Evolutionary conservation across 92 coral and sea anemone genomes (phyloP), one percentile per base, ranked within the genome.

Genomic region (Porites divaricata): DNA sequence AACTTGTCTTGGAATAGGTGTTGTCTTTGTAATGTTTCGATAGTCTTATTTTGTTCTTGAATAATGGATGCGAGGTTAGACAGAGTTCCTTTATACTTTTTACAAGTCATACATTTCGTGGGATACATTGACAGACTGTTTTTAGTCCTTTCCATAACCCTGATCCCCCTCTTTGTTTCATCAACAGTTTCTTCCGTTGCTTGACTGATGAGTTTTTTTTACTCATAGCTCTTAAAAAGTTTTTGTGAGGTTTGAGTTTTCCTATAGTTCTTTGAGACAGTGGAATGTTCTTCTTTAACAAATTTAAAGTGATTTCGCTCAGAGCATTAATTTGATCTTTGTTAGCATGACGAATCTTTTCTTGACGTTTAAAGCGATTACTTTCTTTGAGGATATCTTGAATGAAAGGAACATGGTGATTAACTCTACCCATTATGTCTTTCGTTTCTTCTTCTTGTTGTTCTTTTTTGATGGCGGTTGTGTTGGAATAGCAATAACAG

Each of bases 311-410:
- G 26, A 48, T 9, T 17, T 72, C 76, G 8, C 76, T 72, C 14
- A 72, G 15, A 6, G 76, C 76, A 13, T 72, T 72, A 14, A 72
- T 70, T 25, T 66, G 70, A 66, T 66, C 70, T 4, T 4, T 25
- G 15, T 66, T 9, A 8, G 70, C 41, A 28, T 68, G 73, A 6
- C 1, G 16, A 7, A 68, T 2, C 5, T 41, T 3, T 51, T 50
- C 76, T 7, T n/a, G 13, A 6, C 76, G 26, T 6, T 49, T 9
- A 1, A 17, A 19, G 4, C 76, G 24, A 50, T 45, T 19, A 0
- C 28, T 54, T 9, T 72, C 59, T 17, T 21, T 49, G 4, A 68
- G 15, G 51, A 68, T 11, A 11, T 5, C 1, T 10, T 9, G n/a
- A 1, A 68, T n/a, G 15, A 68, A 68, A 1, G 73, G 73, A 2